Percentiles rank a stretch among this genome's conserved stretches.
phyloP scores from a whole-genome alignment of 2,113 vertebrate genomes.

The Copsychus sechellarum region DNA sequence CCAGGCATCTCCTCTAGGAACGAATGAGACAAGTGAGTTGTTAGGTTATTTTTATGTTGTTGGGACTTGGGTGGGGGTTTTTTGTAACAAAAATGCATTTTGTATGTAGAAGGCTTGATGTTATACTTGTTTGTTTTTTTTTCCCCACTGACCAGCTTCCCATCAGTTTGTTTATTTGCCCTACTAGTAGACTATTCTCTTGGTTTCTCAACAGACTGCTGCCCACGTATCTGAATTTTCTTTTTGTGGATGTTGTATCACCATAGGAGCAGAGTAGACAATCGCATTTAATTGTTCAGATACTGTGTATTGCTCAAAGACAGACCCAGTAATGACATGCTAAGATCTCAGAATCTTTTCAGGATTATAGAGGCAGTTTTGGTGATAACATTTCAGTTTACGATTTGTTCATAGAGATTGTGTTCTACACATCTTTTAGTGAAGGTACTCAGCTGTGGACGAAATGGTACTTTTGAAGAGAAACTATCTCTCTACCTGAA shows the following conservation, averaged over 20 bases:
- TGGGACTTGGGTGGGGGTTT: not conserved
- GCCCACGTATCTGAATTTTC: not conserved
- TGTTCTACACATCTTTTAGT: not conserved
- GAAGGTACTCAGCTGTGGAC: not conserved
- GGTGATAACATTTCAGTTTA: not conserved
- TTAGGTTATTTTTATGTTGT: not conserved
- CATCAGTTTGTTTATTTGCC: not conserved
- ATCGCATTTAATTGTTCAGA: not conserved
- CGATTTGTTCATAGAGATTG: not conserved
- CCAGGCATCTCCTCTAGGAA: not conserved
- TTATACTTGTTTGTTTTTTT: fast-evolving
- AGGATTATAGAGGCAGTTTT: not conserved
- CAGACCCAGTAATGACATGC: not conserved
- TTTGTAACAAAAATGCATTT: not conserved
- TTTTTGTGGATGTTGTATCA: not conserved
- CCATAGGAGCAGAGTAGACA: not conserved
- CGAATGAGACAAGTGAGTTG: not conserved
- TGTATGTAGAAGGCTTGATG: not conserved
- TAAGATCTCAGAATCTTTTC: not conserved
- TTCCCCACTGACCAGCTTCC: not conserved
- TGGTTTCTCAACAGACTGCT: not conserved
- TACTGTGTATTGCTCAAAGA: not conserved
- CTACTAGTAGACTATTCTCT: not conserved
- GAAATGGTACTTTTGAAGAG: not conserved
- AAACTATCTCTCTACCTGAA: not conserved